Percentiles rank a stretch among this genome's conserved stretches.
phyloP scores from a whole-genome alignment of 2,888 invertebrate genomes.

The Leptinotarsa juncta region DNA sequence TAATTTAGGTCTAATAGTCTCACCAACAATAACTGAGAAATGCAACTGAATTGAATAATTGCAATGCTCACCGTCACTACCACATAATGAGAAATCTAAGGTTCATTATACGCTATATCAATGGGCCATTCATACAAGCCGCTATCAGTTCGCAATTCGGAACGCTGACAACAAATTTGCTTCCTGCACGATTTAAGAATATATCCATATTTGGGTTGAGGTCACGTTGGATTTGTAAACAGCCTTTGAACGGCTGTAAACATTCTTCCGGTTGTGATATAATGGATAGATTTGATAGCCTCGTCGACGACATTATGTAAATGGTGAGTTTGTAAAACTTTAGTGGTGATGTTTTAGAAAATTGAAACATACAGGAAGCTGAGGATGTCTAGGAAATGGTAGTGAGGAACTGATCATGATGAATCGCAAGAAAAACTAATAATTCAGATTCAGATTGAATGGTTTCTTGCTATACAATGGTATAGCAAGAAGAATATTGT shows the following conservation, averaged over 20 bases:
- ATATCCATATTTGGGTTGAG: slow-evolving; percentile 34
- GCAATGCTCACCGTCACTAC: background rate
- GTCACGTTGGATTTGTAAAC: slow-evolving; percentile 22
- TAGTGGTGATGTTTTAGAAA: background rate
- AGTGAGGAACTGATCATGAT: no score
- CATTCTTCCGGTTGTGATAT: slow-evolving; percentile 6
- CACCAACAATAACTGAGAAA: background rate
- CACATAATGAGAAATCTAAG: background rate
- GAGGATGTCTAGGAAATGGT: no score
- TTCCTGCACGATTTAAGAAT: slow-evolving; percentile 24
- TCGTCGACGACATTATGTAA: background rate
- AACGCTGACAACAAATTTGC: slow-evolving; percentile 21
- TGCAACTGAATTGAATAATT: background rate
- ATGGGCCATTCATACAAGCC: slow-evolving; percentile 11
- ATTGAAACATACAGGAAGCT: background rate
- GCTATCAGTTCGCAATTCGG: slow-evolving; percentile 23
- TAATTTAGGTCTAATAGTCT: background rate
- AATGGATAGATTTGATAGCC: background rate
- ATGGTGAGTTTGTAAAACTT: background rate
- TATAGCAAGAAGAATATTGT: no score
- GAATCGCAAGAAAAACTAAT: no score
- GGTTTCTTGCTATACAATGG: no score
- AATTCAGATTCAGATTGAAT: no score
- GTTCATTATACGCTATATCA: background rate
- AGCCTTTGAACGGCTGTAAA: background rate